A percentile compares a stretch with the other conserved stretches of the same genome.
Conservation (phyloP, 2,888 invertebrate species). For the Chelonus formosanus region DNA sequence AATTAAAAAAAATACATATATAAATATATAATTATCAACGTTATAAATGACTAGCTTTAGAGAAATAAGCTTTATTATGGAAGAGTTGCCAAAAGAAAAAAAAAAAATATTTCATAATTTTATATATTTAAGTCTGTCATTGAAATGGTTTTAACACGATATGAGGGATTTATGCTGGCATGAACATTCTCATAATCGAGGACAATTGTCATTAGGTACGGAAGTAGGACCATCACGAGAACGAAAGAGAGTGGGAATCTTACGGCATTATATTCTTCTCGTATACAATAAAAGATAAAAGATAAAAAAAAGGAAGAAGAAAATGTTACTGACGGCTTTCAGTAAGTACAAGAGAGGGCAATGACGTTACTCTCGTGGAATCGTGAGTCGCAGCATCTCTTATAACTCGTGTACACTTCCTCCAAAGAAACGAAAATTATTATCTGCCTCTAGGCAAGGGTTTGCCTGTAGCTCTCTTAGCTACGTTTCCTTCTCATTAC, state of each 20-base stretch:
- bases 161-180: constrained; percentile 2
- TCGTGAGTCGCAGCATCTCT: constrained; percentile 24
- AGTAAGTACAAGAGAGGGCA: constrained; percentile 30
- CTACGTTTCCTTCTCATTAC: constrained; percentile 26
- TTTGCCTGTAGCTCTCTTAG: constrained; percentile 27
- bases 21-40: too few species aligned
- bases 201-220: constrained; percentile 17
- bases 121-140: too few species aligned
- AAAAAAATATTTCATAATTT: too few species aligned
- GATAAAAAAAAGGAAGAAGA: constrained; percentile 18
- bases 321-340: constrained; percentile 22
- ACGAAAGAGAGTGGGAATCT: constrained; percentile 17
- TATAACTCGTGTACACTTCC: constrained; percentile 19
- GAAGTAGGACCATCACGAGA: constrained; percentile 13
- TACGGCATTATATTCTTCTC: background rate
- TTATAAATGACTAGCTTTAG: too few species aligned
- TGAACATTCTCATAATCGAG: constrained; percentile 19
- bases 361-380: constrained; percentile 33
- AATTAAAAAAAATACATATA: too few species aligned
- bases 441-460: constrained; percentile 34
- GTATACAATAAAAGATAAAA: constrained; percentile 11
- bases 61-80: too few species aligned
- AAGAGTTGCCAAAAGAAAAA: too few species aligned
- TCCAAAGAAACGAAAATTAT: constrained; percentile 34
- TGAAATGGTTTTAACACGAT: constrained; percentile 5